A percentile compares a stretch with the other conserved stretches of the same genome.
phyloP scores from a whole-genome alignment of 2,888 invertebrate genomes.

The Ctena decussata region DNA sequence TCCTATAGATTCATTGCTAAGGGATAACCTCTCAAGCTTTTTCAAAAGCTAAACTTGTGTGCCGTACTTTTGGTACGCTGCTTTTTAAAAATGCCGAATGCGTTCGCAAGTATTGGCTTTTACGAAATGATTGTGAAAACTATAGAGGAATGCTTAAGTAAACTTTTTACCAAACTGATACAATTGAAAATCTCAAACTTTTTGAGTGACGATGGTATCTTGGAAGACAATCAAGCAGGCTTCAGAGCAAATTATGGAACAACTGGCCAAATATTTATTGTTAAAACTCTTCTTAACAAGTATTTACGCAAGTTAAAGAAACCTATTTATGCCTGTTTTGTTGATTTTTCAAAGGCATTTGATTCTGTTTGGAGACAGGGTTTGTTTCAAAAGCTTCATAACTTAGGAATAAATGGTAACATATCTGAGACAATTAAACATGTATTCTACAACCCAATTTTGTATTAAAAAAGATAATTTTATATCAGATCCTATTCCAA shows the following conservation, averaged over 20 bases:
- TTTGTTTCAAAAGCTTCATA: background rate
- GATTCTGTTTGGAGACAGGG: conserved; percentile 11
- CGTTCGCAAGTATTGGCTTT: too few species aligned
- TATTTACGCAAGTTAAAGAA: background rate
- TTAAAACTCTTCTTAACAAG: background rate
- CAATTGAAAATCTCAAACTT: too few species aligned
- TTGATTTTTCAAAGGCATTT: conserved; percentile 33
- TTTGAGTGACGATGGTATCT: too few species aligned
- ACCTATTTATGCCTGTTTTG: conserved; percentile 16
- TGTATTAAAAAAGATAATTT: conserved; percentile 10
- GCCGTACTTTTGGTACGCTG: too few species aligned
- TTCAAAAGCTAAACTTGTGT: too few species aligned
- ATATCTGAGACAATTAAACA: conserved; percentile 2
- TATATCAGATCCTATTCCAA: background rate
- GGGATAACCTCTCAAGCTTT: too few species aligned
- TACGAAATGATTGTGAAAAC: too few species aligned
- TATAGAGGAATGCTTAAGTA: too few species aligned
- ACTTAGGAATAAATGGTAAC: background rate
- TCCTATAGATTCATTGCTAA: too few species aligned
- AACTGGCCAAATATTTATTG: background rate
- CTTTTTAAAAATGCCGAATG: too few species aligned
- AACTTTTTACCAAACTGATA: too few species aligned
- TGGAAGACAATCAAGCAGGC: too few species aligned
- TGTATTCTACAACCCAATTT: conserved; percentile 12
- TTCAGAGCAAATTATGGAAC: background rate